These are phyloP conservation scores for Leguminivora glycinivorella DNA, from an alignment of 1,140 invertebrate species.

Conservation along the genomic window DNA sequence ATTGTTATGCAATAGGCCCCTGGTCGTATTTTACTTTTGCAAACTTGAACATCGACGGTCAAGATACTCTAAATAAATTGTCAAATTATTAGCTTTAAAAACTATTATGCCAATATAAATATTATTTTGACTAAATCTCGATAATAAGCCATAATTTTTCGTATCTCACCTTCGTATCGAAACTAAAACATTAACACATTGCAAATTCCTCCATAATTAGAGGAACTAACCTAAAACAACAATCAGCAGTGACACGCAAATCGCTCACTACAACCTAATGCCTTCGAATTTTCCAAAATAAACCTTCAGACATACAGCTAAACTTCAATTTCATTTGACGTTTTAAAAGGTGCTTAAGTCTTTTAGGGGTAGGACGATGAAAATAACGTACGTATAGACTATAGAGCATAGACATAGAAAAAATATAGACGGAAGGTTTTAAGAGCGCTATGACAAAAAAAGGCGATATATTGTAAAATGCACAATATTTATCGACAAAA, in stretches of 20 bases:
- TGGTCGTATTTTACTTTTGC: too few species aligned
- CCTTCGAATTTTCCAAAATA: neutral
- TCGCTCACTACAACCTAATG: neutral
- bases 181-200: neutral
- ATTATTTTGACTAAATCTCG: neutral
- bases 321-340: neutral
- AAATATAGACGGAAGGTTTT: too few species aligned
- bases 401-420: too few species aligned
- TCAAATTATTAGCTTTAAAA: too few species aligned
- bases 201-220: slow-evolving; percentile 12
- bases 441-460: too few species aligned
- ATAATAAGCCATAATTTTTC: neutral
- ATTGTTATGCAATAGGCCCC: too few species aligned
- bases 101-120: too few species aligned
- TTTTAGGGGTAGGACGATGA: neutral
- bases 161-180: neutral
- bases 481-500: too few species aligned
- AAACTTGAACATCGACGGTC: too few species aligned
- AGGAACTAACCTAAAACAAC: slow-evolving; percentile 12
- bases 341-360: neutral
- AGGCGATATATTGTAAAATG: too few species aligned
- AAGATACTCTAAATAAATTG: too few species aligned
- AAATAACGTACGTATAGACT: slow-evolving; percentile 6
- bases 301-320: neutral
- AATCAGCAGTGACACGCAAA: slow-evolving; percentile 26